Evolutionary conservation across 2,888 invertebrate species (phyloP), one percentile per base, ranked within the genome.

Genomic region (Tachina lurida): DNA sequence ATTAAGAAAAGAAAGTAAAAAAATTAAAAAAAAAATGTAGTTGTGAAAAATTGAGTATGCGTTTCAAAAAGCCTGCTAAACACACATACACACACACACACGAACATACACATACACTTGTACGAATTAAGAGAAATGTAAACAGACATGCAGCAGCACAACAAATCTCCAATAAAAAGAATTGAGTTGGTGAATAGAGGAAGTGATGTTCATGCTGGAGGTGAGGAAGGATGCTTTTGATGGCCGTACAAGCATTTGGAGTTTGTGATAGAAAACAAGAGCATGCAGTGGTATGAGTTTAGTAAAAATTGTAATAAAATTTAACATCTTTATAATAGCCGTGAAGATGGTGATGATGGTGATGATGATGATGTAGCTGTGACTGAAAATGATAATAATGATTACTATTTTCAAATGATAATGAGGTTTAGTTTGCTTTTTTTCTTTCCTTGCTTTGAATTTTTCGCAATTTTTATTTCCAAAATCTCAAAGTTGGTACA

Each of bases 41-140:
- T 54, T 76, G 54, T 19, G 67, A 80, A 81, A 84, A 82, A 68
- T 74, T 63, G 62, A 54, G 65, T 73, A 62, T 76, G 82, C 83
- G 79, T 83, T 86, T 62, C 56, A 67, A 86, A 84, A 79, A 65
- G 83, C 65, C 79, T 83, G 62, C 60, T 56, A 10, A 47, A 62
- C 49, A 68, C 31, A 73, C 60, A 52, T n/a, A 68, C 54, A 60
- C 52, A 80, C 65, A 70, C 47, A 70, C 10, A 77, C 58, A 39
- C 10, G 3, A 1, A 22, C 3, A 31, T 4, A 31, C 31, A 31
- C 4, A 31, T 31, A 60, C 47, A 60, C 39, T n/a, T 41, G 41
- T n/a, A 54, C 43, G 52, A 75, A 65, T 63, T 56, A 54, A 74
- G 43, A 58, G 73, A 73, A 76, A 68, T 49, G 77, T 68, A 68